These are phyloP conservation scores for Morus bassanus DNA, from an alignment of 2,797 vertebrate species.

Conservation along the genomic window DNA sequence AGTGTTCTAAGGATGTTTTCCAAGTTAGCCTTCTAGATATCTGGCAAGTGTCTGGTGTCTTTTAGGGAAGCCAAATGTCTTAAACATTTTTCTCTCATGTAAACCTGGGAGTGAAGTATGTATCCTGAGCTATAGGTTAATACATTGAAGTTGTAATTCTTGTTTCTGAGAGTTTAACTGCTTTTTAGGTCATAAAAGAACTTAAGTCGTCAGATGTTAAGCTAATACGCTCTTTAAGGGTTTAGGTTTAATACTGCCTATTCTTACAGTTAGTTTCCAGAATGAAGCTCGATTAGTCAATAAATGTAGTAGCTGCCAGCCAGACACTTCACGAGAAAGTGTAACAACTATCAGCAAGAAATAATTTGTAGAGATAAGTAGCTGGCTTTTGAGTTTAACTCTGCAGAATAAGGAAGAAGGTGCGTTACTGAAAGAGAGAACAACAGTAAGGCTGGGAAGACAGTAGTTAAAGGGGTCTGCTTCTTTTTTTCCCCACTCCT, in stretches of 20 bases:
- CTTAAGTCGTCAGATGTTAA: not conserved
- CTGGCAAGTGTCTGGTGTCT: not conserved
- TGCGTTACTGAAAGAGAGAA: not conserved
- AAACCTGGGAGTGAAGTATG: not conserved
- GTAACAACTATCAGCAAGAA: not conserved
- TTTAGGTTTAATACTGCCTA: not conserved
- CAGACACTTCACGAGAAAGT: not conserved
- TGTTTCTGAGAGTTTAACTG: not conserved
- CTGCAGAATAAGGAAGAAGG: not conserved
- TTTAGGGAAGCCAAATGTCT: not conserved
- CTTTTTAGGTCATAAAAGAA: not conserved
- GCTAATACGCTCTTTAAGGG: not conserved
- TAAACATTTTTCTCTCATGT: not conserved
- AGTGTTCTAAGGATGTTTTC: not conserved
- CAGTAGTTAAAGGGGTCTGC: accelerated
- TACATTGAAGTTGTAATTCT: not conserved
- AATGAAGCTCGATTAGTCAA: not conserved
- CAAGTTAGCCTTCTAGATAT: not conserved
- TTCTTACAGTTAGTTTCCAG: not conserved
- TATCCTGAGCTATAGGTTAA: not conserved
- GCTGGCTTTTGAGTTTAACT: not conserved
- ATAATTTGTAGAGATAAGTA: not conserved
- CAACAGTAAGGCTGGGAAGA: not conserved
- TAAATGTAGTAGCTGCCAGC: not conserved
- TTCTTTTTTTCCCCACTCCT: not conserved